Percentiles rank a stretch among this genome's conserved stretches.
These are phyloP conservation scores for Stichodactyla mertensii DNA, from an alignment of 64 coral and sea anemone species.

Conservation along the genomic window DNA sequence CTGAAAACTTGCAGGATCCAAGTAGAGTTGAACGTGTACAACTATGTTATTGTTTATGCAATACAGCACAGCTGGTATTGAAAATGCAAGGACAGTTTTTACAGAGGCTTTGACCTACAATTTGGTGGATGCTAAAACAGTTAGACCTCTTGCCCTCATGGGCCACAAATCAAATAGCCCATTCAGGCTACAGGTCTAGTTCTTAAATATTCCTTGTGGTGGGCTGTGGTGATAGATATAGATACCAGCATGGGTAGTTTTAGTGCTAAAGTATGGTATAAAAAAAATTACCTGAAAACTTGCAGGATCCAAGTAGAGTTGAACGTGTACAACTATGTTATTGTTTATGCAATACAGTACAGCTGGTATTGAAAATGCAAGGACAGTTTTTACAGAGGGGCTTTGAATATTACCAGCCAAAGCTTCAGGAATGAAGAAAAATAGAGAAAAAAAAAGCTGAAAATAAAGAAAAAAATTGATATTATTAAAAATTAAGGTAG, in stretches of 20 bases:
- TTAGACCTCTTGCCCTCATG: no score
- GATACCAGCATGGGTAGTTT: no score
- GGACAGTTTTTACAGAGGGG: slow-evolving; percentile 46
- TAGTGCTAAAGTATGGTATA: not conserved
- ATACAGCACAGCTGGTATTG: slow-evolving; percentile 76
- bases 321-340: slow-evolving; percentile 85
- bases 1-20: slow-evolving; percentile 96
- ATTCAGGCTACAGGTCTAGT: no score
- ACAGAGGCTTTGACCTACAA: slow-evolving; percentile 17
- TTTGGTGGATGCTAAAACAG: no score
- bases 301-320: slow-evolving; percentile 82
- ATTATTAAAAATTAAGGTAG: not conserved
- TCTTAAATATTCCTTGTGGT: no score
- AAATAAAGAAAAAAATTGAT: not conserved
- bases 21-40: slow-evolving; percentile 78
- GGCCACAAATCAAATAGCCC: no score
- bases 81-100: slow-evolving; percentile 61
- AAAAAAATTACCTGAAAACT: slow-evolving; percentile 72
- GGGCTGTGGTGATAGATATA: no score
- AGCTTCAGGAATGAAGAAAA: slow-evolving; percentile 56
- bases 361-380: slow-evolving; percentile 71
- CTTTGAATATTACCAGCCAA: slow-evolving; percentile 10
- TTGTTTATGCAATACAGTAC: slow-evolving; percentile 81
- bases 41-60: slow-evolving; percentile 84
- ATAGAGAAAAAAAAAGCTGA: slow-evolving; percentile 74